Percentiles rank a stretch among this genome's conserved stretches.
phyloP scores from a whole-genome alignment of 1,140 invertebrate species.

The Anadara kagoshimensis region DNA sequence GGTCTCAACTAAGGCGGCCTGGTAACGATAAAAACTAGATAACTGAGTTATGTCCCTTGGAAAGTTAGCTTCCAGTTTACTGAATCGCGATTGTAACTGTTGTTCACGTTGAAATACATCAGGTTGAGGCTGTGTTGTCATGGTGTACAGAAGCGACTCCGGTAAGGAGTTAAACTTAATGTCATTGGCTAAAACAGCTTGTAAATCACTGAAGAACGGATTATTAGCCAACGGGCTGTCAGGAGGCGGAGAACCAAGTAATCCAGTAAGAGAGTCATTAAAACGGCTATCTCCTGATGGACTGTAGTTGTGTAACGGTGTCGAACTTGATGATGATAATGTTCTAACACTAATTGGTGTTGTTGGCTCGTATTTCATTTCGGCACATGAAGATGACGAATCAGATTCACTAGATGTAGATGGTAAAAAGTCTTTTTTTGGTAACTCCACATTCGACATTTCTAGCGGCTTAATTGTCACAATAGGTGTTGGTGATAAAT shows the following conservation, averaged over 20 bases:
- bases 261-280: slow-evolving; percentile 34
- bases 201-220: slow-evolving; percentile 40
- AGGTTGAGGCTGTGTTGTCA: slow-evolving; percentile 36
- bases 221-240: slow-evolving; percentile 36
- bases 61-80: background rate
- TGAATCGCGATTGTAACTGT: slow-evolving; percentile 22
- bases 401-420: no score
- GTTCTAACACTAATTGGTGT: no score
- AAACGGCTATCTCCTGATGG: slow-evolving; percentile 33
- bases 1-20: slow-evolving; percentile 40
- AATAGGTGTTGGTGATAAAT: no score
- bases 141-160: slow-evolving; percentile 17
- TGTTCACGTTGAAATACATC: slow-evolving; percentile 38
- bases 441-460: no score
- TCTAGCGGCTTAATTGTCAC: no score
- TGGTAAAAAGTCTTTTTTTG: no score
- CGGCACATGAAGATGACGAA: no score
- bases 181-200: slow-evolving; percentile 31
- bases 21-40: slow-evolving; percentile 37
- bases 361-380: no score
- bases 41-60: slow-evolving; percentile 35
- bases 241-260: slow-evolving; percentile 38
- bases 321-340: background rate
- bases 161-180: slow-evolving; percentile 14
- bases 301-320: slow-evolving; percentile 23